These are phyloP conservation scores for Macrosiphum euphorbiae DNA, from an alignment of 2,888 invertebrate species.

Conservation along the genomic window DNA sequence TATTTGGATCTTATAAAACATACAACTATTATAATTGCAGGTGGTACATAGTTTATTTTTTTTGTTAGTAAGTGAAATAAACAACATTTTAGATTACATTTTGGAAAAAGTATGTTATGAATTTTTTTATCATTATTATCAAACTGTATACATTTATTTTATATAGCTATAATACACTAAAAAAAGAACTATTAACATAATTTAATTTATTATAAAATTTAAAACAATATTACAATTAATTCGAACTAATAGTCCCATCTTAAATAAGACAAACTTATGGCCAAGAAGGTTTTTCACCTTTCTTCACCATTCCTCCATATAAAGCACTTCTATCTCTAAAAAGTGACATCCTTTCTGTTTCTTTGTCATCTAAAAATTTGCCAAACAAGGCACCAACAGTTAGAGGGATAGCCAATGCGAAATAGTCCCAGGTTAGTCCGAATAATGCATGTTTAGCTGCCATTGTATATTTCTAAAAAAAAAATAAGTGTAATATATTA, in stretches of 20 bases:
- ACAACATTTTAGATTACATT: background rate
- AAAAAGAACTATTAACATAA: background rate
- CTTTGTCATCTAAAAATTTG: constrained; percentile 77
- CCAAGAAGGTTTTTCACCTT: constrained; percentile 83
- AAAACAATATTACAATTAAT: constrained; percentile 19
- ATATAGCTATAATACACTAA: background rate
- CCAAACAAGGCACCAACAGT: constrained; percentile 75
- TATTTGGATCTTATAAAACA: background rate
- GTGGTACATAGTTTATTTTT: background rate
- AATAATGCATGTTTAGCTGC: constrained; percentile 69
- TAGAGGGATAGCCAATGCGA: constrained; percentile 74
- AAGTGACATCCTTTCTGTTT: constrained; percentile 79
- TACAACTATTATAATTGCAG: background rate
- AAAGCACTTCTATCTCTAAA: constrained; percentile 86
- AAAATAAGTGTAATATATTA: background rate
- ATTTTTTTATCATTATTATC: background rate
- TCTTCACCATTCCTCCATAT: constrained; percentile 78
- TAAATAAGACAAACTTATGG: constrained; percentile 70
- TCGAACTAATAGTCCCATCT: constrained; percentile 35
- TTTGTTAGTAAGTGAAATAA: background rate
- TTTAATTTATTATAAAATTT: constrained; percentile 19
- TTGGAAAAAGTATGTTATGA: background rate
- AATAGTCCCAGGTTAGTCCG: constrained; percentile 74
- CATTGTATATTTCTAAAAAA: constrained; percentile 59
- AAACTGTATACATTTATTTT: constrained; percentile 10